Evolutionary conservation across 1,140 invertebrate species (phyloP).

Genomic region (Drosophila leontia): DNA sequence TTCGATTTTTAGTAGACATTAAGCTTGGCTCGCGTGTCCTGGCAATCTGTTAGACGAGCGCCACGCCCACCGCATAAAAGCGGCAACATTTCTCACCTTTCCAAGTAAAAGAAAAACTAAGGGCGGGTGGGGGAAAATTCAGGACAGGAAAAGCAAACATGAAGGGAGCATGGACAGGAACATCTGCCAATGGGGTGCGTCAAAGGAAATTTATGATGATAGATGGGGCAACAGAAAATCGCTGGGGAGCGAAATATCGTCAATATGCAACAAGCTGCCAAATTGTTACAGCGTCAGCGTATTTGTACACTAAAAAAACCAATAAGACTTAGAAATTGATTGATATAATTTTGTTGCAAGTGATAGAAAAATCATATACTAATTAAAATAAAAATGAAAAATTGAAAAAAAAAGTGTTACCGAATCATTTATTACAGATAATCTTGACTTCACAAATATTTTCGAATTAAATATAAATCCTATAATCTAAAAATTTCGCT

Average conservation of each 20-base stretch:
- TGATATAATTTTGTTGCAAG: no score
- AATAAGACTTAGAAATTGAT: fast-evolving
- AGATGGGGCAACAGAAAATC: slow-evolving; percentile 23
- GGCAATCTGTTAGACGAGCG: slow-evolving; percentile 62
- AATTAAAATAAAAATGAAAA: no score
- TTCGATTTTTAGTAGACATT: slow-evolving; percentile 84
- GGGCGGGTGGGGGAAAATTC: not conserved
- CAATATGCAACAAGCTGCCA: slow-evolving; percentile 74
- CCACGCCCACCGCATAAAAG: slow-evolving; percentile 45
- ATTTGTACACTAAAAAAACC: not conserved
- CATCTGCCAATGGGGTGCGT: slow-evolving; percentile 47
- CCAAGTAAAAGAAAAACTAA: not conserved
- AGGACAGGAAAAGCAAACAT: slow-evolving; percentile 36
- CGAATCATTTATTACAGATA: not conserved
- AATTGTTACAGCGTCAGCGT: slow-evolving; percentile 31
- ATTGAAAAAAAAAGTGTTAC: no score
- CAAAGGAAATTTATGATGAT: slow-evolving; percentile 54
- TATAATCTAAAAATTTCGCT: no score
- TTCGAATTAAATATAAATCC: no score
- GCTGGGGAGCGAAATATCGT: not conserved
- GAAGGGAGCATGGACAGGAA: slow-evolving; percentile 45
- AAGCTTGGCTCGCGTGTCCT: slow-evolving; percentile 66
- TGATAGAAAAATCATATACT: no score
- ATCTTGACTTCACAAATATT: no score
- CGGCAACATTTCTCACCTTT: slow-evolving; percentile 32